These are phyloP conservation scores for Calephelis perditalis DNA, from an alignment of 2,888 invertebrate genomes.

Conservation along the genomic window DNA sequence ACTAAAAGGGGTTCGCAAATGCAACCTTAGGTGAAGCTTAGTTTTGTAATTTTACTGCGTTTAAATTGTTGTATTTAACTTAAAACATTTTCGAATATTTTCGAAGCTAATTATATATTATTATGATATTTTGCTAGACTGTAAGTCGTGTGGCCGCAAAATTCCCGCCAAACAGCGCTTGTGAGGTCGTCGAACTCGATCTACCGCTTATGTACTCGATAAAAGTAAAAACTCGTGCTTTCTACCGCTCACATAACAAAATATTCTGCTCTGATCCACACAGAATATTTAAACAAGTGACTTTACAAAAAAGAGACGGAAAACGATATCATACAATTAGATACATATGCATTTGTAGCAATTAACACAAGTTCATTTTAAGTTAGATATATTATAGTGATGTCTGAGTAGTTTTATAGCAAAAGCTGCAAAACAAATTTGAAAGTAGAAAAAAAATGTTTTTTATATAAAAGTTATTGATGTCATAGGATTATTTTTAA, in stretches of 20 bases:
- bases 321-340: background rate
- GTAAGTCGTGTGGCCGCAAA: slow-evolving; percentile 28
- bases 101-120: background rate
- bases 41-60: no score
- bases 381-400: no score
- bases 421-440: no score
- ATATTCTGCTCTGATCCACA: slow-evolving; percentile 33
- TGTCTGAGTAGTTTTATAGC: no score
- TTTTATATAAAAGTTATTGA: no score
- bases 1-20: no score
- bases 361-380: no score
- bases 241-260: slow-evolving; percentile 40
- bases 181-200: slow-evolving; percentile 34
- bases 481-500: no score
- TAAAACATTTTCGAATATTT: background rate
- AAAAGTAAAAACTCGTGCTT: slow-evolving; percentile 68
- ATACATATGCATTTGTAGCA: no score
- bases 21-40: no score
- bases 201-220: slow-evolving; percentile 47
- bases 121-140: slow-evolving; percentile 10
- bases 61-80: no score
- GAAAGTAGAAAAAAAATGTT: no score
- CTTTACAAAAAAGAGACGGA: slow-evolving; percentile 16
- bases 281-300: slow-evolving; percentile 31
- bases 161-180: slow-evolving; percentile 36